These are phyloP conservation scores for Pogonomyrmex californicus DNA, from an alignment of 1,140 invertebrate genomes.

Conservation along the genomic window DNA sequence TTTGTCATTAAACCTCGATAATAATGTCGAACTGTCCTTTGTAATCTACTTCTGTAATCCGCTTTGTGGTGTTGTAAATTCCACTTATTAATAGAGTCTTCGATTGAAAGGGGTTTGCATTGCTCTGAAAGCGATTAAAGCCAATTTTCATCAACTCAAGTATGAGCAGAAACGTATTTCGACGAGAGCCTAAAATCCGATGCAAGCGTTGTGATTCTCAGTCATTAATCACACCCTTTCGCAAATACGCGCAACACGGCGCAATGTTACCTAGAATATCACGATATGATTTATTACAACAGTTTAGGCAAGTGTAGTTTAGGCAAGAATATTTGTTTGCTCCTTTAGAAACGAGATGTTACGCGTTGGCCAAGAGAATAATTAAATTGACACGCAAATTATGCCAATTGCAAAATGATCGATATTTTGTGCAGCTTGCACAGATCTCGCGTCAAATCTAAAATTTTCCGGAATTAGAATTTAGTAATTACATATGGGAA, in stretches of 20 bases:
- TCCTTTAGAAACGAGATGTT: not conserved
- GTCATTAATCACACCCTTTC: slow-evolving; percentile 35
- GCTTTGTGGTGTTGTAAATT: not conserved
- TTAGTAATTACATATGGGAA: not conserved
- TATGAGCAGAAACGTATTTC: slow-evolving; percentile 2
- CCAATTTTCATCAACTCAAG: slow-evolving; percentile 32
- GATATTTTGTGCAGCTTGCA: not conserved
- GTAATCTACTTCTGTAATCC: not conserved
- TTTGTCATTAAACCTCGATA: not conserved
- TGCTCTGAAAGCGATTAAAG: not conserved
- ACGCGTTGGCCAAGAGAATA: not conserved
- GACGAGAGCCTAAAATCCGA: not conserved
- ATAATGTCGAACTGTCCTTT: not conserved
- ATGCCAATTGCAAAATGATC: not conserved
- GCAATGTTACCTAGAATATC: not conserved
- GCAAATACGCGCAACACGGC: slow-evolving; percentile 22
- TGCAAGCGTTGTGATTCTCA: slow-evolving; percentile 1
- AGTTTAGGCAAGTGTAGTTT: not conserved
- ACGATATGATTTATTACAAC: slow-evolving; percentile 35
- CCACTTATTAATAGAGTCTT: slow-evolving; percentile 15
- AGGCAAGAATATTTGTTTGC: not conserved
- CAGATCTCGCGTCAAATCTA: not conserved
- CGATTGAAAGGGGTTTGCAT: not conserved
- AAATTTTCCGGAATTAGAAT: slow-evolving; percentile 26
- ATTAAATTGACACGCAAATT: not conserved